A percentile compares a stretch with the other conserved stretches of the same genome.
phyloP scores from a whole-genome alignment of 2,113 vertebrate species.

The Tragelaphus strepsiceros region DNA sequence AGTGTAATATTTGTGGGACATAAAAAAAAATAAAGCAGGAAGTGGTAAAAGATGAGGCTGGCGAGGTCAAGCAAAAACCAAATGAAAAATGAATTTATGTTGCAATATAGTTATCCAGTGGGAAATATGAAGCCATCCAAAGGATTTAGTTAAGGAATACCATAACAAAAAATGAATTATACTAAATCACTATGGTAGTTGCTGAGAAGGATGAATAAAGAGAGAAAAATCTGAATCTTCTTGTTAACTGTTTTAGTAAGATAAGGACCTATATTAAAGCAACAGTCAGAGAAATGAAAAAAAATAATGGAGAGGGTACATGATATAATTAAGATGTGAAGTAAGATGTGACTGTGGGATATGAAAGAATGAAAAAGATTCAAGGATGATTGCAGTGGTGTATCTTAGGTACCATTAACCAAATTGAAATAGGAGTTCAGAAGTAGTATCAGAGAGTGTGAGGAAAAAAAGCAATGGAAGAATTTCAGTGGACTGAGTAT shows the following conservation, averaged over 20 bases:
- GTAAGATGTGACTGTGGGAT: neutral
- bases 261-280: neutral
- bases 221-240: neutral
- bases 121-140: neutral
- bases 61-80: neutral
- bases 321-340: neutral
- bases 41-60: neutral
- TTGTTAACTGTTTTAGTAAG: neutral
- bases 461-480: neutral
- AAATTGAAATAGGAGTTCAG: neutral
- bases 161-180: neutral
- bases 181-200: neutral
- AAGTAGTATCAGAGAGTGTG: neutral
- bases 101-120: neutral
- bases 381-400: neutral
- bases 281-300: neutral
- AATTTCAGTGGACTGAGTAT: neutral
- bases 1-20: neutral
- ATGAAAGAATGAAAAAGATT: neutral
- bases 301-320: neutral
- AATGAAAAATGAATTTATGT: neutral
- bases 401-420: neutral
- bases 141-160: neutral
- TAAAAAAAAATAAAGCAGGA: neutral
- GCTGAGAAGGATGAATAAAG: neutral